These are phyloP conservation scores for Hemiprocne comata DNA, from an alignment of 2,113 vertebrate species.

Conservation along the genomic window DNA sequence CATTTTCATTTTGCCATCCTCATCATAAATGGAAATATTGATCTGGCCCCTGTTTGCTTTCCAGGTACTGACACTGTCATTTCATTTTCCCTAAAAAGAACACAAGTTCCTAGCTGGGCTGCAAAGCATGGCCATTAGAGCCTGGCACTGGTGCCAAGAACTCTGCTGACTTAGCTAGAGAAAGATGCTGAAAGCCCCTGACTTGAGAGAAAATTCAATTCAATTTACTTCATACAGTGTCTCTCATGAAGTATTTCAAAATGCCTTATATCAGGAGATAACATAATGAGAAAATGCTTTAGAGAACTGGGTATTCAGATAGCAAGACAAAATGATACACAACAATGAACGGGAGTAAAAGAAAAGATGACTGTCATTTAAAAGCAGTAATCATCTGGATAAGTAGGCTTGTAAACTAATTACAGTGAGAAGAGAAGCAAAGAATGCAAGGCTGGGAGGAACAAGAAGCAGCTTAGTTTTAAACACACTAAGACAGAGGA, in stretches of 20 bases:
- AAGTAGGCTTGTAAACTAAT: constrained; percentile 62
- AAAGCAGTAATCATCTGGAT: constrained; percentile 57
- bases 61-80: constrained; percentile 53
- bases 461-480: constrained; percentile 18
- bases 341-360: constrained; percentile 56
- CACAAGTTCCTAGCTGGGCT: constrained; percentile 15
- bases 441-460: constrained; percentile 22
- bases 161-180: constrained; percentile 67
- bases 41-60: constrained; percentile 46
- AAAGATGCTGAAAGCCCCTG: constrained; percentile 62
- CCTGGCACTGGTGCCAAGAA: constrained; percentile 44
- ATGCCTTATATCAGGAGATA: constrained; percentile 45
- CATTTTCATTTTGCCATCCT: not conserved
- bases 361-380: constrained; percentile 42
- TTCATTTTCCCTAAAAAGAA: constrained; percentile 51
- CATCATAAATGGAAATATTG: constrained; percentile 23
- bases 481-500: not conserved
- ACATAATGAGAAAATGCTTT: constrained; percentile 63
- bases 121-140: constrained; percentile 28
- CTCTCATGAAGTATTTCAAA: constrained; percentile 49
- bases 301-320: constrained; percentile 24
- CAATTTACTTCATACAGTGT: constrained; percentile 50
- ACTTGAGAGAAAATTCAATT: constrained; percentile 53
- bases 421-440: constrained; percentile 32
- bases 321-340: constrained; percentile 44